These are phyloP conservation scores for Eristalis pertinax DNA, from an alignment of 2,888 invertebrate genomes.

Conservation along the genomic window DNA sequence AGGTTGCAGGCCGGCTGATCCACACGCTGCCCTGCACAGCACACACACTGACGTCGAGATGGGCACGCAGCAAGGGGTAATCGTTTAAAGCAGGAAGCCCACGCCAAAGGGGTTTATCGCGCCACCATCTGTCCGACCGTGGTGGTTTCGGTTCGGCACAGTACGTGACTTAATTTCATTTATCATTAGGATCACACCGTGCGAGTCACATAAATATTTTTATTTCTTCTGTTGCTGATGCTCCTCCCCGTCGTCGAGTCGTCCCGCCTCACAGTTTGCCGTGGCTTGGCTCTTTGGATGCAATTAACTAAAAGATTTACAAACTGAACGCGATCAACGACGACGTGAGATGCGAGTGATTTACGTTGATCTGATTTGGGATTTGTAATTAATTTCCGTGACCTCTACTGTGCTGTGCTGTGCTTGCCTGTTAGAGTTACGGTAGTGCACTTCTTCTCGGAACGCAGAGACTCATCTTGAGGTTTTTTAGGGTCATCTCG, in stretches of 20 bases:
- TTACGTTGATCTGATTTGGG: constrained; percentile 67
- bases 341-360: constrained; percentile 54
- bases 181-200: constrained; percentile 64
- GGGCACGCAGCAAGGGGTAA: constrained; percentile 10
- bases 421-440: not conserved
- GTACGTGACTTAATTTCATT: constrained; percentile 71
- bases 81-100: constrained; percentile 57
- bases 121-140: constrained; percentile 36
- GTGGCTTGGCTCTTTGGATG: not conserved
- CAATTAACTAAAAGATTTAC: constrained; percentile 64
- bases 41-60: not conserved
- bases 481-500: constrained; percentile 46
- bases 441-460: constrained; percentile 37
- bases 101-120: constrained; percentile 25
- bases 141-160: constrained; percentile 36
- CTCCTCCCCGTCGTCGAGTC: not conserved
- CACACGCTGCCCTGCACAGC: not conserved
- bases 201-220: constrained; percentile 55
- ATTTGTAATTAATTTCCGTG: constrained; percentile 61
- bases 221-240: not conserved
- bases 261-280: too few species aligned
- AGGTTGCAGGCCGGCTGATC: constrained; percentile 21
- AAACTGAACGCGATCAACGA: constrained; percentile 48
- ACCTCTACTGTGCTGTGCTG: constrained; percentile 28
- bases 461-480: constrained; percentile 47